These are phyloP conservation scores for Trichogramma pretiosum DNA, from an alignment of 1,140 invertebrate genomes.

Conservation along the genomic window DNA sequence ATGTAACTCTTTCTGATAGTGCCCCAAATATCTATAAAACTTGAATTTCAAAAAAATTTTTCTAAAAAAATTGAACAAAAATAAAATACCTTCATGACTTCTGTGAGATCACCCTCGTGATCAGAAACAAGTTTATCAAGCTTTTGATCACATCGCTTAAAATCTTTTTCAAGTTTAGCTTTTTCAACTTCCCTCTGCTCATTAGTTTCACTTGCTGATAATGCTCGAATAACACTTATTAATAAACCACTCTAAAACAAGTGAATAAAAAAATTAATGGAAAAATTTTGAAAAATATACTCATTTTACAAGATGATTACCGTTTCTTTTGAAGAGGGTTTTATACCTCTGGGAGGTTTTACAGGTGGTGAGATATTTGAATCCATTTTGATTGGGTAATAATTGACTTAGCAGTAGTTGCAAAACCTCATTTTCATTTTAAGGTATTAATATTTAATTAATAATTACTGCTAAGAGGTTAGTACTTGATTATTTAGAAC, in stretches of 20 bases:
- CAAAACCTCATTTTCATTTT: no score
- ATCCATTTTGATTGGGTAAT: constrained; percentile 11
- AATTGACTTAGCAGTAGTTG: no score
- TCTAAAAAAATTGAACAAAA: constrained; percentile 7
- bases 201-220: constrained; percentile 87
- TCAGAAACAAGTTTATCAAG: constrained; percentile 81
- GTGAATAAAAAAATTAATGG: constrained; percentile 1
- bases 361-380: constrained; percentile 49
- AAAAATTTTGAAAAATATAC: constrained; percentile 5
- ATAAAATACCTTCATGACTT: constrained; percentile 66
- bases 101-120: constrained; percentile 80
- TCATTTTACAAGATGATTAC: constrained; percentile 40
- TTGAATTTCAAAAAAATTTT: constrained; percentile 4
- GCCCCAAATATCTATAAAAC: constrained; percentile 63
- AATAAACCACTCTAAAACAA: constrained; percentile 71
- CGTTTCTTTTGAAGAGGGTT: constrained; percentile 73
- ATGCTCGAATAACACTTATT: constrained; percentile 84
- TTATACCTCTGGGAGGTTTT: constrained; percentile 72
- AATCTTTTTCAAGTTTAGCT: constrained; percentile 86
- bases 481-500: no score
- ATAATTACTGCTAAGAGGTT: no score
- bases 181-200: constrained; percentile 92
- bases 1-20: constrained; percentile 67
- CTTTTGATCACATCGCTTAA: constrained; percentile 78
- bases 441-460: no score